Base-by-base conservation (phyloP, 2,797 vertebrate genomes). In the Acestrorhynchus altus region DNA sequence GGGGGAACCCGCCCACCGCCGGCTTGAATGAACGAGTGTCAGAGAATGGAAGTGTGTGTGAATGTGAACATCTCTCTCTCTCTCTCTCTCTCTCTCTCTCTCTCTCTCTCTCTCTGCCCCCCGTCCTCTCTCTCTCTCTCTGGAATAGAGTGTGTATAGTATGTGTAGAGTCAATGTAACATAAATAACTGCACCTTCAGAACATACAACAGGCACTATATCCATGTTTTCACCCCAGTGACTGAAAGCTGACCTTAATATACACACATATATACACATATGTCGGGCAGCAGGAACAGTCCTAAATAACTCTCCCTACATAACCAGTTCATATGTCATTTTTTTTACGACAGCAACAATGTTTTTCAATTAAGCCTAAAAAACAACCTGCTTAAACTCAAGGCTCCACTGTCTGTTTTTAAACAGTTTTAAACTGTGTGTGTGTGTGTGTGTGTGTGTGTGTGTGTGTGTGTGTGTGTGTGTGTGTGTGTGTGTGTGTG, bases 1-100 rank as follows among this genome's bases (percentile, higher is more conserved):
- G 60, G 35, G 57, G 63, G 72, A 52, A 71, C 63, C 65, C 69
- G n/a, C 51, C 77, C 66, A 65, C 75, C 77, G 69, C 80, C 18
- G 20, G 11, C 70, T 24, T 67, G 63, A 70, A 75, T 81, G 74
- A 79, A 63, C 74, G 39, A 67, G 61, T 35, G 70, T 26, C 52
- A 51, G 75, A 16, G 65, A 35, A 52, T 60, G 65, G 46, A 64
- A 60, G 54, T 75, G 51, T 68, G 64, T 68, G 49, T 42, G 63
- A 40, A 46, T 16, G 31, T 22, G 60, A 4, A 8, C 9, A n/a
- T 20, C 59, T 9, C 56, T 46, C 13, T 16, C 20, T 44, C 40
- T 28, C 13, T 46, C 52, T 60, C 8, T 20, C 28, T 40, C 13
- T 18, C 28, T 59, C 26, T 20, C 15, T 71, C n/a, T n/a, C n/a